Base-by-base conservation (phyloP, 2,113 vertebrate species). In the Osmerus eperlanus region DNA sequence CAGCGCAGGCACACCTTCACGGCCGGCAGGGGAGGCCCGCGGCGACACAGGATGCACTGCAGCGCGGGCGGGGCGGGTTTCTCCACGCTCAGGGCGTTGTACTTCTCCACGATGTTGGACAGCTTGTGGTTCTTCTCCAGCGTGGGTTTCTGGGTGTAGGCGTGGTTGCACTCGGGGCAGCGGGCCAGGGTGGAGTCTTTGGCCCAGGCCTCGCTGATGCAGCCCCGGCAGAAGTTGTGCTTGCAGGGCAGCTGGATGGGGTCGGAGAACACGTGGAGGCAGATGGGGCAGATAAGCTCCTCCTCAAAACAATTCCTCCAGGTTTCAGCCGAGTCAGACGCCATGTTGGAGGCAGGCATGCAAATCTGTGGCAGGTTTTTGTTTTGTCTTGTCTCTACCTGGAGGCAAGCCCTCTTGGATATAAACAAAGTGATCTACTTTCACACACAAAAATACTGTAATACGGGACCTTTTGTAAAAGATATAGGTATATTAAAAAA, bases 291-390 rank as follows among this genome's bases (percentile, higher is more conserved):
- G 86, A 99, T 99, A 79, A 99, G 95, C 91, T 99, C 97, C 91
- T 99, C 97, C 89, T 99, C 97, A 47, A 99, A 99, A 91, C 97
- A 99, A 93, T 99, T 99, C 92, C 96, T 97, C 97, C 97, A 99
- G 86, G 95, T 98, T 93, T 99, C 97, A 47, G 96, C 95, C 95
- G 99, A 97, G 87, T 90, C 92, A 73, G 89, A 85, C 68, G 88
- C 88, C 78, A 78, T 83, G 84, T 74, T 78, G 75, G 67, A 18
- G 60, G 82, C 76, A 79, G 87, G 82, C 89, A 86, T 89, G 79
- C 85, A 84, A 19, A 65, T 12, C 11, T 18, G n/a, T 29, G 18
- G 41, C 41, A 47, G 41, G 41, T 47, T 47, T 47, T 12, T 47
- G 5, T 47, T 47, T 12, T 12, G 8, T 41, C 36, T 41, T 9